Base-by-base conservation (phyloP, 2,797 vertebrate genomes). In the Gymnodraco acuticeps region DNA sequence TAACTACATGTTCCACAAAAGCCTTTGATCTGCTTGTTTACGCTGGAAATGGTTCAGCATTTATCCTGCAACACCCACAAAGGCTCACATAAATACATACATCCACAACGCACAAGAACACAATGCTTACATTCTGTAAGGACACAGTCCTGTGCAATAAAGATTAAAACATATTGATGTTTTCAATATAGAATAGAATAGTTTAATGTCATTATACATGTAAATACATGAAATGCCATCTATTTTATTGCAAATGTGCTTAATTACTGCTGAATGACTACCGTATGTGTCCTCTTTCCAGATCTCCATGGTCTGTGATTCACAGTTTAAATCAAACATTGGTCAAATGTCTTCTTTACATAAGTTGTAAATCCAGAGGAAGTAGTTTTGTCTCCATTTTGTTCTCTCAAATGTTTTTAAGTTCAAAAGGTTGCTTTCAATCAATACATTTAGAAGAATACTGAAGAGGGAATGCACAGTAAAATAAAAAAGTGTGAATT, bases 21-120 rank as follows among this genome's bases (percentile, higher is more conserved):
- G 69, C 20, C 80, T 94, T 89, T 91, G 78, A 94, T 95, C 83
- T 80, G 81, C 78, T 88, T 89, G 81, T 78, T 84, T 72, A 81
- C 73, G 54, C 64, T 46, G 50, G 80, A 86, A 64, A 80, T 74
- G 42, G 45, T 63, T 76, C 72, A 70, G 55, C 67, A 75, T 73
- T 77, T 75, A 75, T 52, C 68, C 47, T 68, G 33, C 73, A 58
- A 16, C 68, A 54, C 27, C 33, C 27, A 73, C 67, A 55, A 17
- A 56, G 3, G 42, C 53, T 68, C 51, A 46, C 15, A 59, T 20
- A 64, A 38, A 48, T 23, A 62, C 55, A 47, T 16, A 46, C 64
- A 65, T 19, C 20, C 31, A 20, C 51, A 8, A 62, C 8, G 13
- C 41, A 45, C 13, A 38, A 59, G 48, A 65, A 82, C 52, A 70